Conservation (phyloP, 2,797 vertebrate genomes). For the Gobio occitaniae region DNA sequence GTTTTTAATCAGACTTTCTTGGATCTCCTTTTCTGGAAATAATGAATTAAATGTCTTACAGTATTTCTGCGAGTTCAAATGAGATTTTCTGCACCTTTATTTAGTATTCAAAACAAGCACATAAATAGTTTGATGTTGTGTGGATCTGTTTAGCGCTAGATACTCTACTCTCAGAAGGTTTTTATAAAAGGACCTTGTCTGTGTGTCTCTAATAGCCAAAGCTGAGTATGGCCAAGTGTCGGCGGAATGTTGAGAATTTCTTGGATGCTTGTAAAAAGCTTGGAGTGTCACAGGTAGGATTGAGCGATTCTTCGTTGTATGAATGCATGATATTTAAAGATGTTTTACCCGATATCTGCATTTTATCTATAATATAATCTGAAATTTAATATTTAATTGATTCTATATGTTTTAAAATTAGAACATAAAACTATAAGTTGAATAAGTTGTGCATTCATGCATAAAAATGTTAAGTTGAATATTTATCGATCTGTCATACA, state of each 20-base stretch:
- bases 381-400: background rate
- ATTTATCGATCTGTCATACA: background rate
- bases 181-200: background rate
- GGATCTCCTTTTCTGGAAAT: background rate
- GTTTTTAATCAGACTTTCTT: background rate
- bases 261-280: conserved; percentile 97
- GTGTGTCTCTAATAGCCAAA: conserved; percentile 86
- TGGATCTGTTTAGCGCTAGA: background rate
- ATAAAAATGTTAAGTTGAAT: background rate
- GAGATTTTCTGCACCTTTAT: background rate
- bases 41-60: background rate
- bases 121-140: background rate
- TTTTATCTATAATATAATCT: background rate
- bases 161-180: background rate
- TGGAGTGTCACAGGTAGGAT: conserved; percentile 92
- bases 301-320: background rate
- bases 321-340: background rate
- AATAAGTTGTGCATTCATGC: background rate
- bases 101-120: background rate
- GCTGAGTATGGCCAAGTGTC: conserved; percentile 98
- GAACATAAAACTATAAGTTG: background rate
- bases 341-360: background rate
- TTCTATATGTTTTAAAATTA: background rate
- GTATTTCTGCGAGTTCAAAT: background rate
- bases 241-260: conserved; percentile 98